Evolutionary conservation across 1,140 invertebrate genomes (phyloP).

Genomic region (Zaprionus davidi): DNA sequence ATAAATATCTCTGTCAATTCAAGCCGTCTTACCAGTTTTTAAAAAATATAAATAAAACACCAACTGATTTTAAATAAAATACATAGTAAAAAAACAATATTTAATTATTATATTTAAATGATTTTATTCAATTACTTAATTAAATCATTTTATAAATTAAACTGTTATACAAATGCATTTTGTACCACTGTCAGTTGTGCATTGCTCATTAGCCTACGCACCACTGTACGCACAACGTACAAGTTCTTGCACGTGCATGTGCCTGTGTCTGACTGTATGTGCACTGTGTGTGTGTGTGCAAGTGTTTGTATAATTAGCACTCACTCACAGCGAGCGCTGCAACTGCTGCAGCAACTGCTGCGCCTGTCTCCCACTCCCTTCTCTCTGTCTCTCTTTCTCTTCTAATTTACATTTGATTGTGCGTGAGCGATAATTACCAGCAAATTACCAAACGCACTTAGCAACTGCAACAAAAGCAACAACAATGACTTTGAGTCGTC

Average conservation of each 20-base stretch:
- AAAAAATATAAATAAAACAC: too few species aligned
- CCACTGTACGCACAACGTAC: slow-evolving; percentile 44
- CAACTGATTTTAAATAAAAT: too few species aligned
- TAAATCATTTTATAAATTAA: too few species aligned
- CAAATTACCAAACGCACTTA: slow-evolving; percentile 78
- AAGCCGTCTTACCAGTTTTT: too few species aligned
- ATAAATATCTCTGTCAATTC: too few species aligned
- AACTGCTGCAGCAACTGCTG: slow-evolving; percentile 24
- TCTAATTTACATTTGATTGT: slow-evolving; percentile 77
- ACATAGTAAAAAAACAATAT: too few species aligned
- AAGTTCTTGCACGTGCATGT: slow-evolving; percentile 16
- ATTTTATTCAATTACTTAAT: too few species aligned
- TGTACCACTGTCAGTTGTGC: slow-evolving; percentile 24
- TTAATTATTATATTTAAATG: too few species aligned
- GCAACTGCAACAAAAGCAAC: slow-evolving; percentile 50
- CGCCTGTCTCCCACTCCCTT: neutral
- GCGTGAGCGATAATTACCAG: slow-evolving; percentile 80
- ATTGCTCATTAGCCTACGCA: slow-evolving; percentile 39
- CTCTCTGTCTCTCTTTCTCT: slow-evolving; percentile 2
- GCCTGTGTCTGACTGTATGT: neutral
- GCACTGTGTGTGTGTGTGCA: slow-evolving; percentile 12
- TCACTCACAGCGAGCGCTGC: slow-evolving; percentile 15
- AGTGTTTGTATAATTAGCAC: slow-evolving; percentile 51
- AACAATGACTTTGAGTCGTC: slow-evolving; percentile 27
- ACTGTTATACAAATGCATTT: slow-evolving; percentile 26